Conservation (phyloP, 2,888 invertebrate genomes). For the Pteria penguin region DNA sequence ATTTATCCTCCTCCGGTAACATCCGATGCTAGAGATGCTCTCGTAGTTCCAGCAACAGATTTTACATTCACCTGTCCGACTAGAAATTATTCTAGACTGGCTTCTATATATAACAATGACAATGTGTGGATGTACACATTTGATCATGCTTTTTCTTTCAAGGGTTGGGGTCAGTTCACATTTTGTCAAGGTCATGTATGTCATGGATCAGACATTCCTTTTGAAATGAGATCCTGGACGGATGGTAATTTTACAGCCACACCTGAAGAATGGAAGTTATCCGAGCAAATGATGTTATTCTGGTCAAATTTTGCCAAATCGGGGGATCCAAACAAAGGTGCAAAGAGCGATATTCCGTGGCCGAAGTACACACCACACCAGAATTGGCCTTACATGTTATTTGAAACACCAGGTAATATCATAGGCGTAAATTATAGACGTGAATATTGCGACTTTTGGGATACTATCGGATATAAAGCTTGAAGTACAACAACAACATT, state of each 20-base stretch:
- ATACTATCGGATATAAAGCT: constrained; percentile 65
- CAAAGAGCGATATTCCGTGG: constrained; percentile 45
- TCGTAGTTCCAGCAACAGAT: constrained; percentile 57
- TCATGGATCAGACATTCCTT: constrained; percentile 71
- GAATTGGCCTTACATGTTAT: constrained; percentile 47
- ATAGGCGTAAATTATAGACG: constrained; percentile 50
- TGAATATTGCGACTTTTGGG: constrained; percentile 70
- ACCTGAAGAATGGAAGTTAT: constrained; percentile 57
- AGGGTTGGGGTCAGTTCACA: constrained; percentile 65
- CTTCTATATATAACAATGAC: constrained; percentile 13
- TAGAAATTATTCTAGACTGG: constrained; percentile 54
- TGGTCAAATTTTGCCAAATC: constrained; percentile 76
- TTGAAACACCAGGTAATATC: constrained; percentile 57
- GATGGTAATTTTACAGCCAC: constrained; percentile 59
- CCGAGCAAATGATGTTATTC: constrained; percentile 59
- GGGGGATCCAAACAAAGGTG: constrained; percentile 63
- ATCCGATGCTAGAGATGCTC: constrained; percentile 20
- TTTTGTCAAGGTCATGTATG: constrained; percentile 69
- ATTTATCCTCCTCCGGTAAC: constrained; percentile 50
- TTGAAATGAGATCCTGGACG: constrained; percentile 61
- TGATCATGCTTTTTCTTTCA: constrained; percentile 65
- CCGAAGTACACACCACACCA: constrained; percentile 51
- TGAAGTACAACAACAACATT: too few species aligned
- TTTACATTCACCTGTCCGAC: constrained; percentile 66
- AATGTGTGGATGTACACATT: constrained; percentile 62